A percentile compares a stretch with the other conserved stretches of the same genome.
Conservation (phyloP, 64 coral and sea anemone genomes). For the Montipora foliosa region DNA sequence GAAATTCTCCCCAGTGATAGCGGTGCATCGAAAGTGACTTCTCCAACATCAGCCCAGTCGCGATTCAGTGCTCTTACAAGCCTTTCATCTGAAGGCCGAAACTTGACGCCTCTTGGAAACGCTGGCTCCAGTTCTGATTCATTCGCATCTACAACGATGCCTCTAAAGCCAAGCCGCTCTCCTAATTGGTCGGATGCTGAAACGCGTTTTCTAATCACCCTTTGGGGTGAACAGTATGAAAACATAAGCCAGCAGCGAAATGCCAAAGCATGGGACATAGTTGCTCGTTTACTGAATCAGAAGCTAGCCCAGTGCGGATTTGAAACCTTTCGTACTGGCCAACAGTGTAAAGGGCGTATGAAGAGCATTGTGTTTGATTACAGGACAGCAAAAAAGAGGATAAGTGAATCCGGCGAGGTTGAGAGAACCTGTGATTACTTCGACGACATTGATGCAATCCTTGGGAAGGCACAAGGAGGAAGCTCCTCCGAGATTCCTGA, state of each 20-base stretch:
- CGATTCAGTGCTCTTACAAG: constrained; percentile 22
- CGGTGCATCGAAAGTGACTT: neutral
- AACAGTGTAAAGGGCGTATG: constrained; percentile 79
- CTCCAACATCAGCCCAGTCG: neutral
- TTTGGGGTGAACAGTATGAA: constrained; percentile 68
- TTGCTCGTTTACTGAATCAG: constrained; percentile 70
- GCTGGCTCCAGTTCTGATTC: neutral
- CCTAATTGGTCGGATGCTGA: constrained; percentile 81
- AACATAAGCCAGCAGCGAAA: constrained; percentile 75
- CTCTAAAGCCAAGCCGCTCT: constrained; percentile 23
- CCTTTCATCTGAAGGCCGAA: neutral
- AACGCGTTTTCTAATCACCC: constrained; percentile 62
- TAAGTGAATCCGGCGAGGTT: constrained; percentile 33
- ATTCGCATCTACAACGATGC: constrained; percentile 17
- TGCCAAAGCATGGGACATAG: constrained; percentile 68
- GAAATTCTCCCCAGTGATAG: neutral
- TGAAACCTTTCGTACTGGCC: constrained; percentile 65
- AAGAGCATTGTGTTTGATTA: constrained; percentile 77
- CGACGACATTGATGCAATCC: constrained; percentile 62
- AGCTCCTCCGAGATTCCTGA: neutral
- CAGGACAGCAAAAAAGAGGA: constrained; percentile 53
- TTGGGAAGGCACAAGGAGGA: constrained; percentile 26
- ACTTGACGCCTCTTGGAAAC: neutral
- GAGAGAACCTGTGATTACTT: constrained; percentile 71
- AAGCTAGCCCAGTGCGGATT: constrained; percentile 69